Conservation (phyloP, 2,797 vertebrate genomes). For the Trachurus trachurus region DNA sequence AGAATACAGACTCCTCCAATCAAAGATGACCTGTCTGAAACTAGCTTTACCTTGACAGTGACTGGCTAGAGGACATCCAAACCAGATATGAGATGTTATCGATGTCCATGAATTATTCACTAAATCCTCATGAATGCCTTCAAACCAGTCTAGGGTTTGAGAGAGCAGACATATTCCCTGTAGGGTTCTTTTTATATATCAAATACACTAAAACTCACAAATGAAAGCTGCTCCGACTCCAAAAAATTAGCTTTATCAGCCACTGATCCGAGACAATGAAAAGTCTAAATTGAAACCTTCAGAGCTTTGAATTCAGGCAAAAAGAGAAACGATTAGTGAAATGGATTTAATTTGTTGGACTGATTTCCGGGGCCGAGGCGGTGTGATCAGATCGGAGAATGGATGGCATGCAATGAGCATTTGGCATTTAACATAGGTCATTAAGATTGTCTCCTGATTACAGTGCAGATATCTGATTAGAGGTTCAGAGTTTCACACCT, state of each 20-base stretch:
- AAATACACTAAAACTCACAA: conserved; percentile 41
- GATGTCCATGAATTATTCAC: conserved; percentile 77
- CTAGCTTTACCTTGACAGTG: conserved; percentile 42
- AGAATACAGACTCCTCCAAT: conserved; percentile 13
- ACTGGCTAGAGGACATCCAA: conserved; percentile 48
- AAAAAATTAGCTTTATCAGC: background rate
- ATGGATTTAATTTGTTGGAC: conserved; percentile 49
- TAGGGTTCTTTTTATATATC: conserved; percentile 37
- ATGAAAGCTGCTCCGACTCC: background rate
- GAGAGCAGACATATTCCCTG: conserved; percentile 49
- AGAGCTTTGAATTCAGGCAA: conserved; percentile 1
- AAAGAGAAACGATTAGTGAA: conserved; percentile 27
- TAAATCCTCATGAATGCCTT: conserved; percentile 57
- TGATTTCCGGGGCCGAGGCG: conserved; percentile 19
- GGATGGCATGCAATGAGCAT: conserved; percentile 31
- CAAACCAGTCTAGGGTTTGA: conserved; percentile 33
- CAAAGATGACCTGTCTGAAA: conserved; percentile 52
- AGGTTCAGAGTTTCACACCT: conserved; percentile 43
- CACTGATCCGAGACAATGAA: background rate
- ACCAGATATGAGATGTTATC: conserved; percentile 61
- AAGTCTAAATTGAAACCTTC: conserved; percentile 13
- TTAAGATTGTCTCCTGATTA: conserved; percentile 74
- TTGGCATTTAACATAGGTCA: conserved; percentile 64
- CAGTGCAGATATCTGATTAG: conserved; percentile 62
- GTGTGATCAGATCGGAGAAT: conserved; percentile 49